phyloP scores from a whole-genome alignment of 2,113 vertebrate genomes.

The Nycticebus coucang region DNA sequence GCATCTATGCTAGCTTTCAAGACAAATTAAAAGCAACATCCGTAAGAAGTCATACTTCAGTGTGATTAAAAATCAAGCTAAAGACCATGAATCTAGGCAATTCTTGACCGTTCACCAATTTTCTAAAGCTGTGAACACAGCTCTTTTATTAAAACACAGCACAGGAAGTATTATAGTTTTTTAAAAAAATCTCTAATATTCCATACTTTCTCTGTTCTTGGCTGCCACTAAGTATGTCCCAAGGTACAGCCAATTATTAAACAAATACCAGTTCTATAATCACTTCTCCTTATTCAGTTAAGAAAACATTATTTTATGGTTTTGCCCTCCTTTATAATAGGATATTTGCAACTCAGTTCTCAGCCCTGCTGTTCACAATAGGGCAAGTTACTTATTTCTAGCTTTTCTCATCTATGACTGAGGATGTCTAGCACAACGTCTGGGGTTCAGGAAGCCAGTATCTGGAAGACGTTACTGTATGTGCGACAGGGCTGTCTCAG shows the following conservation, averaged over 20 bases:
- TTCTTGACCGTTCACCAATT: neutral
- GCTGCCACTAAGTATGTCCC: neutral
- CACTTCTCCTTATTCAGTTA: neutral
- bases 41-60: constrained; percentile 29
- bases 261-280: neutral
- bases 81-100: neutral
- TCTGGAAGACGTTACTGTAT: neutral
- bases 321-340: neutral
- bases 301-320: neutral
- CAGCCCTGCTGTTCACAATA: no score
- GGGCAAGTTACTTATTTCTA: neutral
- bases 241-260: neutral
- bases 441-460: no score
- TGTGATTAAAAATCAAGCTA: constrained; percentile 30
- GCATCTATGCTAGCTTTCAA: neutral
- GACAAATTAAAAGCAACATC: constrained; percentile 60
- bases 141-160: neutral
- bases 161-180: neutral
- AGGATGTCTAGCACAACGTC: neutral
- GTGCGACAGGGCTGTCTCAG: neutral
- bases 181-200: neutral
- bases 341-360: neutral
- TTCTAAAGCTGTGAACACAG: constrained; percentile 23
- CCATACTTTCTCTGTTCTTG: neutral
- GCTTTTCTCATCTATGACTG: neutral